Evolutionary conservation across 2,888 invertebrate genomes (phyloP).

Genomic region (Lasiommata megera): DNA sequence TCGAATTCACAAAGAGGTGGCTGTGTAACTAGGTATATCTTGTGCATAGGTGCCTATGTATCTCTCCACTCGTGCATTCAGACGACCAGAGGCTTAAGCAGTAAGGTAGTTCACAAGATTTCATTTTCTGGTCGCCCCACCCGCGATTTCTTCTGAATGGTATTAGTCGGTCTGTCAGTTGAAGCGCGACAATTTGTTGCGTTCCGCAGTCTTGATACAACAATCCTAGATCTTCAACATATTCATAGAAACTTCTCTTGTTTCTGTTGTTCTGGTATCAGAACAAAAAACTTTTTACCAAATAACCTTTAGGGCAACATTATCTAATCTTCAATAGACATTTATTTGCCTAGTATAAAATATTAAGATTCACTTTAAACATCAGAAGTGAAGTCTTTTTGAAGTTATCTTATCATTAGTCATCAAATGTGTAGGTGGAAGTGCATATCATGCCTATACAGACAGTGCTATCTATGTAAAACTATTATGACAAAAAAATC

Average conservation of each 20-base stretch:
- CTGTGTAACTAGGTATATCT: slow-evolving; percentile 46
- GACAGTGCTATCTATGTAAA: not conserved
- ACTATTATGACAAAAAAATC: too few relatives aligned
- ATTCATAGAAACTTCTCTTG: slow-evolving; percentile 13
- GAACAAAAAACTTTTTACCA: not conserved
- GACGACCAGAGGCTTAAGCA: slow-evolving; percentile 6
- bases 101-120: slow-evolving; percentile 18
- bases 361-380: not conserved
- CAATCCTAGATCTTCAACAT: too few relatives aligned
- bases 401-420: slow-evolving; percentile 4
- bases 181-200: slow-evolving; percentile 64
- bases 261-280: not conserved
- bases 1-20: slow-evolving; percentile 64
- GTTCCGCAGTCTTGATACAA: slow-evolving; percentile 44
- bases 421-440: slow-evolving; percentile 6
- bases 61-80: slow-evolving; percentile 5
- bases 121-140: slow-evolving; percentile 65
- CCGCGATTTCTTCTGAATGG: slow-evolving; percentile 64
- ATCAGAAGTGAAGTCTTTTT: not conserved
- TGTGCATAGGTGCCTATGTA: slow-evolving; percentile 20
- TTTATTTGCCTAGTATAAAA: not conserved
- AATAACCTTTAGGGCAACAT: not conserved
- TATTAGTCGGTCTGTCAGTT: slow-evolving; percentile 53
- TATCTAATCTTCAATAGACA: not conserved
- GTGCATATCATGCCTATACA: not conserved